phyloP scores from a whole-genome alignment of 2,888 invertebrate genomes.

The Drosophila eohydei region DNA sequence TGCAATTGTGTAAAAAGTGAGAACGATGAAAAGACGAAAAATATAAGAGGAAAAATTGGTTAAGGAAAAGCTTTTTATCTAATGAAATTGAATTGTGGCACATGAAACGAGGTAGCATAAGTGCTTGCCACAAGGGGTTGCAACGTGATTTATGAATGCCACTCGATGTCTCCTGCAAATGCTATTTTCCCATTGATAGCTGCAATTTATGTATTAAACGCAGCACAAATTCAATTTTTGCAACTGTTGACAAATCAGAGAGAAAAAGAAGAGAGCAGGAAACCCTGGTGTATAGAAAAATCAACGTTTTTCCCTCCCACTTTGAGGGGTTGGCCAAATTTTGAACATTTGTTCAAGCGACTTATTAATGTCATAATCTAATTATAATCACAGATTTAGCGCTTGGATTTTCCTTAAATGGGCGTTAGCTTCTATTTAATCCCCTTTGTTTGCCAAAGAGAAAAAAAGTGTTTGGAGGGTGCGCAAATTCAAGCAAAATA shows the following conservation, averaged over 20 bases:
- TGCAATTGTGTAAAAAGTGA: constrained; percentile 58
- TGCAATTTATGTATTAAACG: constrained; percentile 66
- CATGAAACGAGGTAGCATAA: constrained; percentile 26
- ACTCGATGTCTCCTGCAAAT: constrained; percentile 60
- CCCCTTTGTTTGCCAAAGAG: constrained; percentile 34
- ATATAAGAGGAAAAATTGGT: constrained; percentile 7
- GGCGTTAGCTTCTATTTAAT: constrained; percentile 56
- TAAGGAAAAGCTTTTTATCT: constrained; percentile 70
- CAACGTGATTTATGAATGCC: constrained; percentile 73
- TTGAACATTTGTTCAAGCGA: constrained; percentile 76
- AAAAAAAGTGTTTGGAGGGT: constrained; percentile 45
- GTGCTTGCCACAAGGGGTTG: constrained; percentile 46
- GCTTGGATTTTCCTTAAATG: constrained; percentile 50
- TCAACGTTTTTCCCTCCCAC: background rate
- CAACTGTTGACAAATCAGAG: constrained; percentile 71
- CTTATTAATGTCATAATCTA: constrained; percentile 78
- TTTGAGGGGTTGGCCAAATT: constrained; percentile 44
- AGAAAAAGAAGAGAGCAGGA: background rate
- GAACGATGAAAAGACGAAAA: constrained; percentile 13
- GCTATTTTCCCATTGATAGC: constrained; percentile 68
- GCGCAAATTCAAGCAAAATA: constrained; percentile 47
- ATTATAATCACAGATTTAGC: constrained; percentile 66
- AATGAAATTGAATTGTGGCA: constrained; percentile 70
- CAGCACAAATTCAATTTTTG: constrained; percentile 67
- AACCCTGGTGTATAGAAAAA: background rate